Conservation (phyloP, 2,888 invertebrate genomes). For the Marronus borbonicus region DNA sequence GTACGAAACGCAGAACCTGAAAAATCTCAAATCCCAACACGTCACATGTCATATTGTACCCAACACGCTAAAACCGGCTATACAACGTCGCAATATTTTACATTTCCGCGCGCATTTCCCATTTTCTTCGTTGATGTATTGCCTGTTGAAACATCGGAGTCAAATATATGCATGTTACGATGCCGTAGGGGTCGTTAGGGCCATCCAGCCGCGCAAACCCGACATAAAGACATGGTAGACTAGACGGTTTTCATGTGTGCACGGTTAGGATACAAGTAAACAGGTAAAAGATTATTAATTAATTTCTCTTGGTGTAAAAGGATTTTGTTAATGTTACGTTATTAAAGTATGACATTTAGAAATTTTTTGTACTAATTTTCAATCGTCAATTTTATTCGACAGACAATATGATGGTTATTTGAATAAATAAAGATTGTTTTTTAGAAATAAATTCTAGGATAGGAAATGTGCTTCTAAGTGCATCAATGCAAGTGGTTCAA, state of each 20-base stretch:
- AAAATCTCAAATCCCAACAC: slow-evolving; percentile 35
- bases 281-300: neutral
- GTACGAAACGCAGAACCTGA: slow-evolving; percentile 1
- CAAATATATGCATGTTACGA: slow-evolving; percentile 24
- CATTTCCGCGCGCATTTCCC: slow-evolving; percentile 26
- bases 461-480: too few species aligned
- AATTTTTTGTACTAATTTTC: too few species aligned
- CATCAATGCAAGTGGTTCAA: too few species aligned
- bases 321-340: too few species aligned
- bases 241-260: neutral
- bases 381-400: too few species aligned
- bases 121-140: slow-evolving; percentile 38
- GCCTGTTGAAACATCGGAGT: slow-evolving; percentile 41
- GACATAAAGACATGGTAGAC: neutral
- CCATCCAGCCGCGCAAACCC: neutral
- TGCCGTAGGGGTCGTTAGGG: slow-evolving; percentile 22
- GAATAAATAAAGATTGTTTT: too few species aligned
- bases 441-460: too few species aligned
- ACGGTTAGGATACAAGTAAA: neutral
- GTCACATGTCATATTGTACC: slow-evolving; percentile 30
- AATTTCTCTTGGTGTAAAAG: too few species aligned
- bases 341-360: too few species aligned
- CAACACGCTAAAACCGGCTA: neutral
- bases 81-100: slow-evolving; percentile 30
- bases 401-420: too few species aligned